A percentile compares a stretch with the other conserved stretches of the same genome.
phyloP scores from a whole-genome alignment of 35 echinoderm and acorn worm genomes.

The Lytechinus pictus region DNA sequence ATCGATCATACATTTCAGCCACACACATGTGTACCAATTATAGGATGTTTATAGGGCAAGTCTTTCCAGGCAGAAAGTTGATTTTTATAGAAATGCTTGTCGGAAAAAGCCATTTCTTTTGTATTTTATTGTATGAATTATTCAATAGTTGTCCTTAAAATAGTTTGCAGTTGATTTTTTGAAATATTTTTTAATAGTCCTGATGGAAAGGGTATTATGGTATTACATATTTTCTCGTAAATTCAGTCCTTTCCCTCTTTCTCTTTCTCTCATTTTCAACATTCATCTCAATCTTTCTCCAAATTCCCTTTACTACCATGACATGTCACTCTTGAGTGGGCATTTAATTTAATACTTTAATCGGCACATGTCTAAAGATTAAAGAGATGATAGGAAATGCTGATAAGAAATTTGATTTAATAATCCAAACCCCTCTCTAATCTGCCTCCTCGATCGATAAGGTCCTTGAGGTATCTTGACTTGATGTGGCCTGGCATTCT shows the following conservation, averaged over 20 bases:
- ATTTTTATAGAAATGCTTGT: too few relatives aligned
- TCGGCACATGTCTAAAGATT: not conserved
- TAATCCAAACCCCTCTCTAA: not conserved
- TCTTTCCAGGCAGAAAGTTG: too few relatives aligned
- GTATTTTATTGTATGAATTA: too few relatives aligned
- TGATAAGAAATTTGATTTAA: not conserved
- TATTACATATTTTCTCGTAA: too few relatives aligned
- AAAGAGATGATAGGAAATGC: not conserved
- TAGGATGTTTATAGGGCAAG: too few relatives aligned
- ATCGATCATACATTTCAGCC: too few relatives aligned
- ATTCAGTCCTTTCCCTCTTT: not conserved
- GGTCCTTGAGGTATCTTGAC: not conserved
- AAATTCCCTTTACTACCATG: not conserved
- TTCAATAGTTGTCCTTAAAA: too few relatives aligned
- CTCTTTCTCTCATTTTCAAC: not conserved
- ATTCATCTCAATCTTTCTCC: not conserved
- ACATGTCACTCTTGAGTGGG: not conserved
- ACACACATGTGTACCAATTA: too few relatives aligned
- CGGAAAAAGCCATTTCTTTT: too few relatives aligned
- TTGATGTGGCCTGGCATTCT: not conserved
- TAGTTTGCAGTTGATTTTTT: too few relatives aligned
- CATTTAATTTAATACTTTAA: not conserved
- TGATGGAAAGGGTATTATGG: too few relatives aligned
- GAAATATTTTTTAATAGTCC: too few relatives aligned
- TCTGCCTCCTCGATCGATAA: not conserved